These are phyloP conservation scores for Aphaenogaster rudis DNA, from an alignment of 1,140 invertebrate genomes.

Conservation along the genomic window DNA sequence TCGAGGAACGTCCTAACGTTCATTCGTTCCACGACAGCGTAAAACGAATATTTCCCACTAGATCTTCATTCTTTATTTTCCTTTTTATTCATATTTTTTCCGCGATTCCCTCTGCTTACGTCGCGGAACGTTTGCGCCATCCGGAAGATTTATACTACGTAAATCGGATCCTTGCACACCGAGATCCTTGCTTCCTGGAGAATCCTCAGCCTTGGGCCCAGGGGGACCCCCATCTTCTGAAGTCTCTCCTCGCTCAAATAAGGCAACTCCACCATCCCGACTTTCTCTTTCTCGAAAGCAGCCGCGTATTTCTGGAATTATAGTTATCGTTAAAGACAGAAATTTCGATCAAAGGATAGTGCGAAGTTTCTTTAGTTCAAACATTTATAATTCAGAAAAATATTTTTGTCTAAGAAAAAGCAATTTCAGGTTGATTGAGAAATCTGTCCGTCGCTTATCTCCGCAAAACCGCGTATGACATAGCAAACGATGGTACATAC, in stretches of 20 bases:
- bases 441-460: background rate
- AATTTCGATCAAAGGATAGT: background rate
- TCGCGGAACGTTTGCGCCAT: background rate
- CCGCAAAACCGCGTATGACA: background rate
- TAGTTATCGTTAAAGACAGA: background rate
- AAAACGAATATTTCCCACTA: conserved; percentile 25
- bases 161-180: conserved; percentile 87
- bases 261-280: conserved; percentile 96
- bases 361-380: background rate
- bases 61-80: conserved; percentile 1
- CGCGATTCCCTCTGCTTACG: background rate
- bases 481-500: conserved; percentile 86
- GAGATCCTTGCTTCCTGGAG: conserved; percentile 95
- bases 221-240: conserved; percentile 95
- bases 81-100: background rate
- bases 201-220: conserved; percentile 95
- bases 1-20: conserved; percentile 15
- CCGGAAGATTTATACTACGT: conserved; percentile 79
- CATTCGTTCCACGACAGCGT: background rate
- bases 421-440: background rate
- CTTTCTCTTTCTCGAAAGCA: conserved; percentile 95
- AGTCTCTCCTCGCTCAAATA: conserved; percentile 96
- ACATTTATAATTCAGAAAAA: background rate
- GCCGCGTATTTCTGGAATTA: conserved; percentile 93
- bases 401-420: background rate